Percentiles rank a stretch among this genome's conserved stretches.
phyloP scores from a whole-genome alignment of 2,797 vertebrate genomes.

The Hybognathus amarus region DNA sequence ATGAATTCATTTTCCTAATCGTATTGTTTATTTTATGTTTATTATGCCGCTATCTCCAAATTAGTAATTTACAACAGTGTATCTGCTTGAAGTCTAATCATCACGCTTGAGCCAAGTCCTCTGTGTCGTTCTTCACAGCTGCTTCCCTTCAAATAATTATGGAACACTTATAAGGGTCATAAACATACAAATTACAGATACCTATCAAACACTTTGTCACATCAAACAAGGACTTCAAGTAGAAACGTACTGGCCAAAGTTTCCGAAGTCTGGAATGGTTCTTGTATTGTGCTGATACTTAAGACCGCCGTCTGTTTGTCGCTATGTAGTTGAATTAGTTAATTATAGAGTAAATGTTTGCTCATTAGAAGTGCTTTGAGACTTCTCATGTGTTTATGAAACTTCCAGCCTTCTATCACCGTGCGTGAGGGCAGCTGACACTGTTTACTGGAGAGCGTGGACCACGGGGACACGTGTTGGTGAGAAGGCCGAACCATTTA shows the following conservation, averaged over 20 bases:
- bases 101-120: slow-evolving; percentile 32
- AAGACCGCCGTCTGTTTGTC: slow-evolving; percentile 33
- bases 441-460: slow-evolving; percentile 47
- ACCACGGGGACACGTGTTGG: slow-evolving; percentile 42
- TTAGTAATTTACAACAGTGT: neutral
- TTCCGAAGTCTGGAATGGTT: slow-evolving; percentile 27
- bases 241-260: slow-evolving; percentile 23
- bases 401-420: slow-evolving; percentile 39
- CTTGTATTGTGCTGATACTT: slow-evolving; percentile 30
- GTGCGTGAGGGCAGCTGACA: slow-evolving; percentile 48
- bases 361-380: slow-evolving; percentile 56
- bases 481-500: slow-evolving; percentile 47
- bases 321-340: slow-evolving; percentile 41
- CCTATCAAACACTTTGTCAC: slow-evolving; percentile 44
- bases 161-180: slow-evolving; percentile 30
- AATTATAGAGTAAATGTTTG: slow-evolving; percentile 59
- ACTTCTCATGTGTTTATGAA: slow-evolving; percentile 56
- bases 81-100: slow-evolving; percentile 2
- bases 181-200: slow-evolving; percentile 12
- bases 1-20: neutral
- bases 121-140: slow-evolving; percentile 19
- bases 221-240: slow-evolving; percentile 14
- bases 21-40: neutral
- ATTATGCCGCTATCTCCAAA: slow-evolving; percentile 11
- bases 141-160: slow-evolving; percentile 11